Evolutionary conservation across 2,113 vertebrate species (phyloP).

Genomic region (Nipponia nippon): DNA sequence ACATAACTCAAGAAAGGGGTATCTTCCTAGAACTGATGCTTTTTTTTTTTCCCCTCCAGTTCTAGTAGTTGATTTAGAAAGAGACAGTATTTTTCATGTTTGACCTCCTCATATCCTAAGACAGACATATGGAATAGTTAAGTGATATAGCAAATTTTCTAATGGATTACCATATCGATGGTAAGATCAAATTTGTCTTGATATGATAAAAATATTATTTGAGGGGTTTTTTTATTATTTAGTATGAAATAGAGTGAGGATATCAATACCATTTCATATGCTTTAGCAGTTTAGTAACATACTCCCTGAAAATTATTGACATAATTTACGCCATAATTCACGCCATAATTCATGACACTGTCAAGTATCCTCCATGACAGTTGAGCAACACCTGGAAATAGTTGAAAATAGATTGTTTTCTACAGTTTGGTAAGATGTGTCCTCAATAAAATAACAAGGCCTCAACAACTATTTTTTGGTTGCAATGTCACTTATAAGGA

Average conservation of each 20-base stretch:
- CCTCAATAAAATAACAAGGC: background rate
- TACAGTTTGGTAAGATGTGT: background rate
- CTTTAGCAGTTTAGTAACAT: background rate
- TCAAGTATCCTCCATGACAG: background rate
- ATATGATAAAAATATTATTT: background rate
- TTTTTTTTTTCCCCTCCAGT: fast-evolving
- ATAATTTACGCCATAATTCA: no score
- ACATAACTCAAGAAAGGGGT: background rate
- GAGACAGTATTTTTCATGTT: fast-evolving
- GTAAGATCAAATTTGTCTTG: background rate
- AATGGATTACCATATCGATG: background rate
- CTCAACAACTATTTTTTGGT: background rate
- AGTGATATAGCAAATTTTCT: background rate
- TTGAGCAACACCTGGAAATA: background rate
- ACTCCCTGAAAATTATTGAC: background rate
- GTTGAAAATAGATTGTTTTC: background rate
- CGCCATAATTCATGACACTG: background rate
- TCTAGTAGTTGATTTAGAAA: background rate
- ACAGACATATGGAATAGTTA: background rate
- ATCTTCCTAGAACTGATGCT: background rate
- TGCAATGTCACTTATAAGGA: background rate
- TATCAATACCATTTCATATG: background rate
- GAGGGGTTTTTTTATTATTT: background rate
- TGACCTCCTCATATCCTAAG: background rate
- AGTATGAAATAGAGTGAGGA: background rate